phyloP scores from a whole-genome alignment of 2,797 vertebrate species.

The Enteromius thamalakanensis region DNA sequence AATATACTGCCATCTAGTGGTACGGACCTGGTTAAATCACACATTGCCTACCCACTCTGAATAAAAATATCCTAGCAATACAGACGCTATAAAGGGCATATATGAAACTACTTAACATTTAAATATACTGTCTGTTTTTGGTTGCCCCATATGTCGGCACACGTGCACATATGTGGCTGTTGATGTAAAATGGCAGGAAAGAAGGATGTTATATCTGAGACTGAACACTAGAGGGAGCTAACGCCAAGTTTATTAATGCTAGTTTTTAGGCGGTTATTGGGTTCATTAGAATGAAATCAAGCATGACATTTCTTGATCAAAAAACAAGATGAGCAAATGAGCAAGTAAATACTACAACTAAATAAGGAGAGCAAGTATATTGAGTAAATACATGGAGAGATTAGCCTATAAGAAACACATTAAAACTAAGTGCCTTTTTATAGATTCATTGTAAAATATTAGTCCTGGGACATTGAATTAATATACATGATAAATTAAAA shows the following conservation, averaged over 20 bases:
- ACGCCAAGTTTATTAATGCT: slow-evolving; percentile 18
- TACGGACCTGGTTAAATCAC: background rate
- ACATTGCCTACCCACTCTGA: background rate
- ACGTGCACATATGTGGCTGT: background rate
- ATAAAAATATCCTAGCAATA: background rate
- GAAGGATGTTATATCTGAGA: background rate
- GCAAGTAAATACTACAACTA: background rate
- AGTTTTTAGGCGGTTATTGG: background rate
- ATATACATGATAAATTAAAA: background rate
- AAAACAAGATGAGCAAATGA: background rate
- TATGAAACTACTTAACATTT: background rate
- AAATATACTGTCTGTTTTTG: background rate
- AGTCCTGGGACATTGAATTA: background rate
- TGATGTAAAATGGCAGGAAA: background rate
- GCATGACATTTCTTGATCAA: slow-evolving; percentile 7
- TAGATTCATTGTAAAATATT: background rate
- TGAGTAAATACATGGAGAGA: background rate
- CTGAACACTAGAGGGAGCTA: slow-evolving; percentile 50
- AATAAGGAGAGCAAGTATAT: background rate
- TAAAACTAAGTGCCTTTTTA: background rate
- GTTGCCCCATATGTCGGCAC: background rate
- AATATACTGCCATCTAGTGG: slow-evolving; percentile 44
- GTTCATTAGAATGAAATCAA: slow-evolving; percentile 7
- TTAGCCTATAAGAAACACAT: background rate
- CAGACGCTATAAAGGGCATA: background rate